phyloP scores from a whole-genome alignment of 2,113 vertebrate species.

The Lasiurus borealis region DNA sequence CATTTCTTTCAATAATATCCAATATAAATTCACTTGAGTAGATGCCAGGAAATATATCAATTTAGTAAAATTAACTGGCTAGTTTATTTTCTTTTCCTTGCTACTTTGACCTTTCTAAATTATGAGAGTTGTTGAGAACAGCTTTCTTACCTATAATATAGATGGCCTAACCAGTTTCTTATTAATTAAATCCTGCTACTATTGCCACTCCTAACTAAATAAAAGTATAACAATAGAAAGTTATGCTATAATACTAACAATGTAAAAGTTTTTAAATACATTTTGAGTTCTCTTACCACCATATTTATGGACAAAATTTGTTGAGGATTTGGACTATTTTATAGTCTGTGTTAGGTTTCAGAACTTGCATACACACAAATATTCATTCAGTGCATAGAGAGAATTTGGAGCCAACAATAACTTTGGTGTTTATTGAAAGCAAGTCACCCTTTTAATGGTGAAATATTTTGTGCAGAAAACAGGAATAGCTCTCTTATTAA shows the following conservation, averaged over 20 bases:
- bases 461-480: slow-evolving; percentile 84
- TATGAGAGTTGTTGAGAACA: neutral
- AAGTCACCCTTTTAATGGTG: slow-evolving; percentile 85
- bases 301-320: slow-evolving; percentile 79
- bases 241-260: slow-evolving; percentile 1
- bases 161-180: neutral
- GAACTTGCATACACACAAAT: slow-evolving; percentile 81
- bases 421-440: slow-evolving; percentile 85
- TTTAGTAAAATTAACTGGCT: neutral
- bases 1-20: slow-evolving; percentile 35
- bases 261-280: slow-evolving; percentile 55
- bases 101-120: slow-evolving; percentile 30
- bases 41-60: neutral
- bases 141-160: slow-evolving; percentile 37
- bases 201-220: slow-evolving; percentile 24
- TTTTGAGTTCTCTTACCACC: slow-evolving; percentile 77
- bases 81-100: slow-evolving; percentile 5
- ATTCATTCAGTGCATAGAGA: slow-evolving; percentile 80
- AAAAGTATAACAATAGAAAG: slow-evolving; percentile 17
- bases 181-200: slow-evolving; percentile 14
- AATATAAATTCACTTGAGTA: slow-evolving; percentile 51
- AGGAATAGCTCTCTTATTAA: slow-evolving; percentile 77
- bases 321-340: slow-evolving; percentile 84
- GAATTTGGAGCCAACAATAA: slow-evolving; percentile 84
- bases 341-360: slow-evolving; percentile 83